phyloP scores from a whole-genome alignment of 2,888 invertebrate species.

The Sclerodermus sp. region DNA sequence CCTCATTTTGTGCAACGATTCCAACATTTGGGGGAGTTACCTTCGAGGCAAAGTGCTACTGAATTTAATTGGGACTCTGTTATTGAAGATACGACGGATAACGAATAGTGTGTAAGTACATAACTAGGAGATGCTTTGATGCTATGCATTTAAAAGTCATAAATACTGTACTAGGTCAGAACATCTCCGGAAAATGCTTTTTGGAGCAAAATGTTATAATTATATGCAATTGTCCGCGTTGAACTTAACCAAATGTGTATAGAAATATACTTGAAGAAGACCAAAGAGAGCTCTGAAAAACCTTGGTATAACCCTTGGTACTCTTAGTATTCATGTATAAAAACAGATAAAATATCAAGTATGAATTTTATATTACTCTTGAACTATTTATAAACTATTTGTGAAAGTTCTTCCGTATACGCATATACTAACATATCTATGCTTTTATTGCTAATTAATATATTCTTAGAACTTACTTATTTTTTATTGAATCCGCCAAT shows the following conservation, averaged over 20 bases:
- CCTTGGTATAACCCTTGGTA: constrained; percentile 33
- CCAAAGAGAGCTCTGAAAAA: constrained; percentile 41
- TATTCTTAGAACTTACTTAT: constrained; percentile 13
- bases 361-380: constrained; percentile 40
- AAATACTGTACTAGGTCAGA: constrained; percentile 21
- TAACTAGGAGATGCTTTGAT: constrained; percentile 13
- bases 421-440: constrained; percentile 27
- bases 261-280: constrained; percentile 35
- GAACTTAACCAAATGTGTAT: constrained; percentile 31
- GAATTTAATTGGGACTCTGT: constrained; percentile 90
- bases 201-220: constrained; percentile 27
- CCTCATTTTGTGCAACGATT: constrained; percentile 80
- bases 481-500: constrained; percentile 11
- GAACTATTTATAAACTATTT: constrained; percentile 27
- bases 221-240: constrained; percentile 16
- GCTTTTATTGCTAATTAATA: constrained; percentile 19
- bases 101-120: constrained; percentile 43
- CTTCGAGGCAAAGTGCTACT: constrained; percentile 72
- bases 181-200: constrained; percentile 29
- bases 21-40: constrained; percentile 81
- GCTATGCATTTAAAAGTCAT: constrained; percentile 17
- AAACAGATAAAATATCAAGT: constrained; percentile 29
- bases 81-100: constrained; percentile 67
- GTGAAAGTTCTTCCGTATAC: constrained; percentile 41
- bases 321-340: constrained; percentile 32